phyloP scores from a whole-genome alignment of 2,888 invertebrate species.

The Nematopogon swammerdamellus region DNA sequence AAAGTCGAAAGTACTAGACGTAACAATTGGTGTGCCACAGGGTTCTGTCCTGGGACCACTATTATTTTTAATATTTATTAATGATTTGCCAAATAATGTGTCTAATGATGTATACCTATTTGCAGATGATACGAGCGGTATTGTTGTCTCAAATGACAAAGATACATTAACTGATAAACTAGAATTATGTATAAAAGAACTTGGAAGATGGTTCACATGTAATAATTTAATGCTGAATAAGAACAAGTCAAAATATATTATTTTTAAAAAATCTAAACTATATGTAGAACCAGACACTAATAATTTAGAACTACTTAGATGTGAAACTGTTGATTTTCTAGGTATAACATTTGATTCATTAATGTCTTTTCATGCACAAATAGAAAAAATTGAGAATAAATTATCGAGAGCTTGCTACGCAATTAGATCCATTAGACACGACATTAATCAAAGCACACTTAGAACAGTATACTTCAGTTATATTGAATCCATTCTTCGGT shows the following conservation, averaged over 20 bases:
- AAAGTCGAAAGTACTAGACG: not conserved
- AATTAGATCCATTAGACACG: too few species aligned
- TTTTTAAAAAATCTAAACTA: not conserved
- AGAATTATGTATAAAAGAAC: not conserved
- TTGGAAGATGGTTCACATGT: not conserved
- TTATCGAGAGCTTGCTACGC: too few species aligned
- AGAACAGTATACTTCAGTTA: too few species aligned
- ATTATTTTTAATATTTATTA: not conserved
- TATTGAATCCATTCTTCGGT: too few species aligned
- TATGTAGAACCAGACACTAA: not conserved
- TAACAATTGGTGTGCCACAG: not conserved
- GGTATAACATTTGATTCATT: too few species aligned
- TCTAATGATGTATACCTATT: not conserved
- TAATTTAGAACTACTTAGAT: not conserved
- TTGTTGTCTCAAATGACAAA: not conserved
- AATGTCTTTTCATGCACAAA: too few species aligned
- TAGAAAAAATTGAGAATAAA: too few species aligned
- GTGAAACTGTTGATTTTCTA: too few species aligned
- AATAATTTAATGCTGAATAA: not conserved
- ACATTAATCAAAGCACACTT: too few species aligned
- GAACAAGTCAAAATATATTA: not conserved
- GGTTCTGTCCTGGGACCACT: slow-evolving; percentile 1
- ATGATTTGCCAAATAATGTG: not conserved
- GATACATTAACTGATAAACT: not conserved
- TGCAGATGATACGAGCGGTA: slow-evolving; percentile 2